These are phyloP conservation scores for Boloria selene DNA, from an alignment of 2,888 invertebrate genomes.

Conservation along the genomic window DNA sequence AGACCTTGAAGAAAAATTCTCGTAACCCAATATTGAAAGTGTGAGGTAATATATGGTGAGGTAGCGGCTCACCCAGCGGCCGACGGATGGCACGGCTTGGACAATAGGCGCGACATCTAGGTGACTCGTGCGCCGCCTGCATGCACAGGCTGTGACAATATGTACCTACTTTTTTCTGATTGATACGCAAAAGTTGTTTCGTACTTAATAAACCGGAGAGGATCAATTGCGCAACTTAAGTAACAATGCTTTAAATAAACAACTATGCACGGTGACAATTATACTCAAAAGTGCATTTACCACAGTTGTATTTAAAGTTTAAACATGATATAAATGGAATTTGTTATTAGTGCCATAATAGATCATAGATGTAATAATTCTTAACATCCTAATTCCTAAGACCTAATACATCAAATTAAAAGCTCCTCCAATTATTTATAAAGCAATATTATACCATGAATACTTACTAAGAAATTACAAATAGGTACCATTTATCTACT, in stretches of 20 bases:
- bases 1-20: slow-evolving; percentile 81
- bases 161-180: slow-evolving; percentile 26
- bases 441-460: no score
- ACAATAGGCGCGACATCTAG: slow-evolving; percentile 81
- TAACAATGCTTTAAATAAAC: slow-evolving; percentile 21
- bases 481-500: no score
- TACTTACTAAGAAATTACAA: no score
- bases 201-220: slow-evolving; percentile 27
- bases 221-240: slow-evolving; percentile 28
- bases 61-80: slow-evolving; percentile 73
- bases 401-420: no score
- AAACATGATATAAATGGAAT: background rate
- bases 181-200: slow-evolving; percentile 31
- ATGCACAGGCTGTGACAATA: slow-evolving; percentile 70
- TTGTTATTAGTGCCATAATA: background rate
- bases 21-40: slow-evolving; percentile 81
- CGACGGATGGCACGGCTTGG: slow-evolving; percentile 62
- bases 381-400: no score
- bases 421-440: no score
- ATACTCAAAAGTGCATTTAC: background rate
- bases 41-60: slow-evolving; percentile 75
- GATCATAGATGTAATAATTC: background rate
- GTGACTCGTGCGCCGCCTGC: slow-evolving; percentile 69
- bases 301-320: background rate
- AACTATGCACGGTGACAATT: background rate